Evolutionary conservation across 2,888 invertebrate genomes (phyloP).

Genomic region (Aporophyla lueneburgensis): DNA sequence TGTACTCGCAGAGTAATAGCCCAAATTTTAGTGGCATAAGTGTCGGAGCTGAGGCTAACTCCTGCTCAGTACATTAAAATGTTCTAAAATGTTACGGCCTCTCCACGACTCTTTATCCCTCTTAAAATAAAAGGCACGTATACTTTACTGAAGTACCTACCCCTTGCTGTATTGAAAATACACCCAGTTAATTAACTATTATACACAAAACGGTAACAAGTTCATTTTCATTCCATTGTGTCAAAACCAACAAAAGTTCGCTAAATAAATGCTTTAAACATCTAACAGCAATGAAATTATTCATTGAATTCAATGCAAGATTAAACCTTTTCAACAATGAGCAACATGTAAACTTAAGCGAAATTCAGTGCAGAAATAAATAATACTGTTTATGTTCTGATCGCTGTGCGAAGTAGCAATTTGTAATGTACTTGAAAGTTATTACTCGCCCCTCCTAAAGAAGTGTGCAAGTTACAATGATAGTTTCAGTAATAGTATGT

Average conservation of each 20-base stretch:
- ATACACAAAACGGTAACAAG: conserved; percentile 46
- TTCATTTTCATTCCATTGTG: conserved; percentile 68
- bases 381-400: conserved; percentile 45
- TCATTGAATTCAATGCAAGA: conserved; percentile 67
- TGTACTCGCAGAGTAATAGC: conserved; percentile 43
- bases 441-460: conserved; percentile 28
- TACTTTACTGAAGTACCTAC: conserved; percentile 2
- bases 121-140: conserved; percentile 15
- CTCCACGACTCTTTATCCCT: conserved; percentile 1
- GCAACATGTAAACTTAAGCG: conserved; percentile 46
- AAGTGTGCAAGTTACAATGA: conserved; percentile 23
- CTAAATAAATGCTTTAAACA: conserved; percentile 62
- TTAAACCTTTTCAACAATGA: conserved; percentile 59
- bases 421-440: conserved; percentile 41
- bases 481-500: conserved; percentile 27
- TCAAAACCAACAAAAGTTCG: conserved; percentile 67
- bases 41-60: conserved; percentile 16
- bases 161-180: conserved; percentile 41
- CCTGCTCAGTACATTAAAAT: conserved; percentile 37
- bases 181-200: conserved; percentile 48
- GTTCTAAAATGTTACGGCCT: conserved; percentile 8
- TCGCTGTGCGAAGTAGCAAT: conserved; percentile 41
- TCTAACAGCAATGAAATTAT: conserved; percentile 69
- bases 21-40: conserved; percentile 47
- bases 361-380: conserved; percentile 54